A percentile compares a stretch with the other conserved stretches of the same genome.
phyloP scores from a whole-genome alignment of 2,113 vertebrate species.

The Dascyllus trimaculatus region DNA sequence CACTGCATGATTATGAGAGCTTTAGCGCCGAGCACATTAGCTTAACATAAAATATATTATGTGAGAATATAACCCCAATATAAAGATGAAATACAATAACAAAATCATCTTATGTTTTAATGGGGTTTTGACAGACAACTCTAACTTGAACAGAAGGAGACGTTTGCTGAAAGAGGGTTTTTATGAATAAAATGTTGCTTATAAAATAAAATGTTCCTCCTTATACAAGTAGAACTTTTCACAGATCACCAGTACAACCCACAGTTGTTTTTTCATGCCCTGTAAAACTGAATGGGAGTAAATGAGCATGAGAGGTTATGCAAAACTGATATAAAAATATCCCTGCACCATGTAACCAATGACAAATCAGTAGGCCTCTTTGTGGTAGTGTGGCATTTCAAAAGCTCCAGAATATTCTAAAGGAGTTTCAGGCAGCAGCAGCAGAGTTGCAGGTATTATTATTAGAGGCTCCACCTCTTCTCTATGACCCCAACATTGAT shows the following conservation, averaged over 20 bases:
- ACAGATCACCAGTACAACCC: background rate
- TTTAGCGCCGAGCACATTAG: background rate
- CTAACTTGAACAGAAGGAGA: too few relatives aligned
- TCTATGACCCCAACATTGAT: constrained; percentile 10
- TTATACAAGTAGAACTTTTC: constrained; percentile 10
- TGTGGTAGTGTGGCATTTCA: background rate
- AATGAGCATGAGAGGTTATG: constrained; percentile 31
- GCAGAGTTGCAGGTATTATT: background rate
- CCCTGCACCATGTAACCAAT: constrained; percentile 14
- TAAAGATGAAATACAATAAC: too few relatives aligned
- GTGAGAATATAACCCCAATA: too few relatives aligned
- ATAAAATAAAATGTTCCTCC: background rate
- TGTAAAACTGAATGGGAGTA: constrained; percentile 15
- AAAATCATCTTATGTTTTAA: too few relatives aligned
- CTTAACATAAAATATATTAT: too few relatives aligned
- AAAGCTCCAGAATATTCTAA: constrained; percentile 25
- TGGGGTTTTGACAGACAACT: too few relatives aligned
- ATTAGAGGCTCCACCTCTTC: constrained; percentile 1
- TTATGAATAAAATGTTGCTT: background rate
- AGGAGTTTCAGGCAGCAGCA: background rate
- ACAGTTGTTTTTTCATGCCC: constrained; percentile 15
- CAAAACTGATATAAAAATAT: constrained; percentile 37
- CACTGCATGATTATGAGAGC: background rate
- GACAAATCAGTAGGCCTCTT: constrained; percentile 5
- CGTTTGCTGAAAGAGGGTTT: background rate